Evolutionary conservation across 2,888 invertebrate species (phyloP).

Genomic region (Silvanus unidentatus): DNA sequence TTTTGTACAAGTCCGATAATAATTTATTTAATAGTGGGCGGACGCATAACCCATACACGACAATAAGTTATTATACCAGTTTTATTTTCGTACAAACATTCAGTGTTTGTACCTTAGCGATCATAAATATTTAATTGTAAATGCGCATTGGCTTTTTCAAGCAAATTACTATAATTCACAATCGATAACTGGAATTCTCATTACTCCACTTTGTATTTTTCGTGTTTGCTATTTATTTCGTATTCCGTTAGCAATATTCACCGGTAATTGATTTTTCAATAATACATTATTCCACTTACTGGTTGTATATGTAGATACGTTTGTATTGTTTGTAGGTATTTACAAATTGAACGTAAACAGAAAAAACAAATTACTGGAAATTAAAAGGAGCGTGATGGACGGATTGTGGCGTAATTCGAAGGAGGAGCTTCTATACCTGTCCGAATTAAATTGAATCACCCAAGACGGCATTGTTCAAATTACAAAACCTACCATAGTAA

Average conservation of each 20-base stretch:
- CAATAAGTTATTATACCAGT: constrained; percentile 6
- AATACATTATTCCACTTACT: constrained; percentile 23
- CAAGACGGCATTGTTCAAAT: too few relatives aligned
- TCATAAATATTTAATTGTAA: constrained; percentile 36
- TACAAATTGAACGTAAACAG: too few relatives aligned
- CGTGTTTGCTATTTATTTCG: constrained; percentile 37
- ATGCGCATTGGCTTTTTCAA: constrained; percentile 38
- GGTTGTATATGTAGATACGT: too few relatives aligned
- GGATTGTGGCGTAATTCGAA: too few relatives aligned
- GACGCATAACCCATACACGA: constrained; percentile 1
- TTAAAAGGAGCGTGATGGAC: too few relatives aligned
- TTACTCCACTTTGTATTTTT: constrained; percentile 22
- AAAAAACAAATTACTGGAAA: too few relatives aligned
- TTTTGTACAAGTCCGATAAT: background rate
- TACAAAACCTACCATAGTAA: too few relatives aligned
- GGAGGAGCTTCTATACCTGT: too few relatives aligned
- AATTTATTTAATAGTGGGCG: constrained; percentile 4
- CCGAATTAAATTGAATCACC: too few relatives aligned
- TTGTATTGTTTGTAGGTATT: too few relatives aligned
- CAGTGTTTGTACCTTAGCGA: constrained; percentile 22
- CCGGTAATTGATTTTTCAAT: constrained; percentile 35
- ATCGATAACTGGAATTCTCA: constrained; percentile 30
- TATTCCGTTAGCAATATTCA: constrained; percentile 35
- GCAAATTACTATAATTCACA: constrained; percentile 38
- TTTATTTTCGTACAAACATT: constrained; percentile 21